Percentiles rank a stretch among this genome's conserved stretches.
These are phyloP conservation scores for Babyrousa celebensis DNA, from an alignment of 2,797 vertebrate species.

Conservation along the genomic window DNA sequence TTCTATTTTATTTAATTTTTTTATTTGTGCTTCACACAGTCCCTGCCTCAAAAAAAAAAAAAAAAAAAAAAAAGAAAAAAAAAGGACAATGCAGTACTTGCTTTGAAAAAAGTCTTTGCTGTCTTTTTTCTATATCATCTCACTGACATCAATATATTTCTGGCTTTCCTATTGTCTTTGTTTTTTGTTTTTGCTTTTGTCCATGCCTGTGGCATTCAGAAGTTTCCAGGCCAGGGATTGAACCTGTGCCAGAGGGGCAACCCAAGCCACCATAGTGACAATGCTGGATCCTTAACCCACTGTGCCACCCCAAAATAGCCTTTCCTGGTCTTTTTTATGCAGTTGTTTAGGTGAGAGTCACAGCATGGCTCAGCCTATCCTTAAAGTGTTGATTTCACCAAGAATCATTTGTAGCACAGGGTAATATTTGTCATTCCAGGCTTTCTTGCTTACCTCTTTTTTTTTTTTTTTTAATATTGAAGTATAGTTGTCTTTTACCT, in stretches of 20 bases:
- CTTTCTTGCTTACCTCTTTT: not conserved
- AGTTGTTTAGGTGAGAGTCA: constrained; percentile 11
- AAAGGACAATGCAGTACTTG: constrained; percentile 27
- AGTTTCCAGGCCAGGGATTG: too few species aligned
- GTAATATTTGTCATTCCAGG: constrained; percentile 8
- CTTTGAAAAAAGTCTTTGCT: constrained; percentile 61
- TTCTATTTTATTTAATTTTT: constrained; percentile 76
- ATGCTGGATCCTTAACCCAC: too few species aligned
- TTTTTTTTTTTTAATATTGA: too few species aligned
- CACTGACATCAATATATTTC: constrained; percentile 28
- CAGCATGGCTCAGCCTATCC: not conserved
- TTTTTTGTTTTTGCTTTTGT: too few species aligned
- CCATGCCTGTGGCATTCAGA: too few species aligned
- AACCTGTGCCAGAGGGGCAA: too few species aligned
- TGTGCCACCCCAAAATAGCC: too few species aligned
- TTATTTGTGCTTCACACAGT: constrained; percentile 71
- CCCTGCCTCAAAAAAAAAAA: constrained; percentile 53
- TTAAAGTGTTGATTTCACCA: not conserved
- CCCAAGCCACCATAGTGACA: too few species aligned
- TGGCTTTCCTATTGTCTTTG: constrained; percentile 39
- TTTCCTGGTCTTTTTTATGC: not conserved
- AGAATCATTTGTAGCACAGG: not conserved
- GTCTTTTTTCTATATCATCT: constrained; percentile 50
- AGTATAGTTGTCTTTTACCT: not conserved
- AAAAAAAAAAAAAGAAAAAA: not conserved